These are phyloP conservation scores for Cremastinae sp. DNA, from an alignment of 2,888 invertebrate species.

Conservation along the genomic window DNA sequence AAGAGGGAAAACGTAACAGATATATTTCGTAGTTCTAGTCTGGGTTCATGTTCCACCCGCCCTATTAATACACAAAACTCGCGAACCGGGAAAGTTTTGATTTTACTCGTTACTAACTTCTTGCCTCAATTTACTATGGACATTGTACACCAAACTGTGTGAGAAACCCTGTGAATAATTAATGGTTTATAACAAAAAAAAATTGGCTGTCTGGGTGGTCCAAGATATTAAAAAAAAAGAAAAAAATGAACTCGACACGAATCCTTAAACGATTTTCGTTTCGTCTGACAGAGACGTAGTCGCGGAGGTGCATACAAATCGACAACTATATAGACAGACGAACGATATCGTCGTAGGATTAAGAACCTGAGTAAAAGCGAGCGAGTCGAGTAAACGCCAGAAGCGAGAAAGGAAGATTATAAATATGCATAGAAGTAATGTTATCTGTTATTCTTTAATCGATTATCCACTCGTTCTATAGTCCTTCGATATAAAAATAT, in stretches of 20 bases:
- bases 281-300: constrained; percentile 62
- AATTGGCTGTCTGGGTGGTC: constrained; percentile 54
- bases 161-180: constrained; percentile 53
- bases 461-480: constrained; percentile 52
- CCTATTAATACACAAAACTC: constrained; percentile 40
- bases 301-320: constrained; percentile 50
- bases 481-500: constrained; percentile 57
- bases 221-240: constrained; percentile 49
- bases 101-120: constrained; percentile 56
- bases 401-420: constrained; percentile 19
- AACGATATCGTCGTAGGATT: constrained; percentile 56
- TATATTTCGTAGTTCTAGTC: constrained; percentile 55
- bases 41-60: constrained; percentile 1
- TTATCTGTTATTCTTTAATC: constrained; percentile 39
- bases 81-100: constrained; percentile 49
- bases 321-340: constrained; percentile 59
- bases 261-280: constrained; percentile 56
- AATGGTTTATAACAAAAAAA: constrained; percentile 42
- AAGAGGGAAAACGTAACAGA: constrained; percentile 25
- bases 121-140: constrained; percentile 35
- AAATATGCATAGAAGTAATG: constrained; percentile 40
- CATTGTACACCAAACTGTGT: constrained; percentile 52
- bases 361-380: constrained; percentile 38
- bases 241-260: constrained; percentile 13
- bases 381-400: constrained; percentile 45